Base-by-base conservation (phyloP, 2,797 vertebrate species). In the Sebastes hubbsi region DNA sequence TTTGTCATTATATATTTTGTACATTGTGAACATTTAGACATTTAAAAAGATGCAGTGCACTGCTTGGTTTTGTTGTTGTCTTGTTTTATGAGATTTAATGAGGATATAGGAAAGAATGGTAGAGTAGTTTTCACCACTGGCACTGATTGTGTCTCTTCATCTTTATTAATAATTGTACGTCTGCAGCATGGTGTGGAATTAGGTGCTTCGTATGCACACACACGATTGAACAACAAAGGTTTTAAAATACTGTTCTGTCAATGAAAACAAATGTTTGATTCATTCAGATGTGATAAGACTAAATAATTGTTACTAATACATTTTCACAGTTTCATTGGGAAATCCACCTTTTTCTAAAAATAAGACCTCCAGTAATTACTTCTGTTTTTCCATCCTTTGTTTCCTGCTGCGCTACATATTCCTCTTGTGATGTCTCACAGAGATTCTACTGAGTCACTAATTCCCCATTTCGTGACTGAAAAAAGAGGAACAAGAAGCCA, bases 381-480 rank as follows among this genome's bases (percentile, higher is more conserved):
- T 83, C 10, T 46, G 2, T 77, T 77, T 77, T 80, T 46, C 22
- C 25, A 55, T 36, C 8, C 2, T 18, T 25, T 62, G 27, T 63
- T 34, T 55, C 55, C 20, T 32, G 7, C 7, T 8, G 1, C 36
- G 14, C 8, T 69, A 7, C n/a, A 22, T 34, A 30, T 84, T 80
- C n/a, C n/a, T 66, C 81, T 67, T 24, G 18, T 82, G 68, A 62
- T 71, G 27, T 36, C 36, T 58, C 34, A 22, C 24, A 56, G 5
- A 32, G 30, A 61, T 64, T 74, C 61, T 34, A 16, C 2, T 80
- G 69, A 86, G 77, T 88, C 65, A 85, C 18, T 55, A 63, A 69
- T 93, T 92, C 83, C 82, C 55, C 42, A 79, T 91, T 91, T 82
- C 20, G 1, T 52, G 5, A 25, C 7, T 5, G 5, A 75, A 90